Evolutionary conservation across 2,888 invertebrate species (phyloP).

Genomic region (Anorthoa munda): DNA sequence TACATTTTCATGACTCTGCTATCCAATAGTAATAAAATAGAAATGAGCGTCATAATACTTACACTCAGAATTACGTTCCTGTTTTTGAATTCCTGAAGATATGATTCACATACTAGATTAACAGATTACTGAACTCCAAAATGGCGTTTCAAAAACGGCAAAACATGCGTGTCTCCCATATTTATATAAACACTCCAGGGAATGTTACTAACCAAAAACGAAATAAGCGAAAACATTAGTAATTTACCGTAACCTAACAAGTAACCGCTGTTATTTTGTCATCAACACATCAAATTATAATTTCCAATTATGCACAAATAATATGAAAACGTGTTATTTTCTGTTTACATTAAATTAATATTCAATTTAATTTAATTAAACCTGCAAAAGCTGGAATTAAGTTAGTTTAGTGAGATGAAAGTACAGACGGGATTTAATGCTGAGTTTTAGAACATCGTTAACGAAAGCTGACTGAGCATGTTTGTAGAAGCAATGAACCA

Average conservation of each 20-base stretch:
- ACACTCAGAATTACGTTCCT: not conserved
- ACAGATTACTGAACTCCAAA: too few species aligned
- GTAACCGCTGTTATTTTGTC: conserved; percentile 30
- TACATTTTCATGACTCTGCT: not conserved
- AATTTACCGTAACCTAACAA: conserved; percentile 9
- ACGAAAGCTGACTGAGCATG: conserved; percentile 17
- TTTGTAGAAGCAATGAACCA: conserved; percentile 19
- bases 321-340: conserved; percentile 17
- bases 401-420: conserved; percentile 37
- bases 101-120: not conserved
- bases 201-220: not conserved
- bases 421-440: not conserved
- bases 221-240: conserved; percentile 26
- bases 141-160: not conserved
- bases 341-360: conserved; percentile 27
- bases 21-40: not conserved
- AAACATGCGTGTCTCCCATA: conserved; percentile 15
- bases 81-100: conserved; percentile 2
- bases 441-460: conserved; percentile 19
- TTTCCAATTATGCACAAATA: conserved; percentile 34
- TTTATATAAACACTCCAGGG: conserved; percentile 19
- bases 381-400: conserved; percentile 19
- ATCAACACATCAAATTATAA: conserved; percentile 37
- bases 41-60: not conserved
- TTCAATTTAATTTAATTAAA: conserved; percentile 31